These are phyloP conservation scores for Anastatus disparis DNA, from an alignment of 1,140 invertebrate species.

Conservation along the genomic window DNA sequence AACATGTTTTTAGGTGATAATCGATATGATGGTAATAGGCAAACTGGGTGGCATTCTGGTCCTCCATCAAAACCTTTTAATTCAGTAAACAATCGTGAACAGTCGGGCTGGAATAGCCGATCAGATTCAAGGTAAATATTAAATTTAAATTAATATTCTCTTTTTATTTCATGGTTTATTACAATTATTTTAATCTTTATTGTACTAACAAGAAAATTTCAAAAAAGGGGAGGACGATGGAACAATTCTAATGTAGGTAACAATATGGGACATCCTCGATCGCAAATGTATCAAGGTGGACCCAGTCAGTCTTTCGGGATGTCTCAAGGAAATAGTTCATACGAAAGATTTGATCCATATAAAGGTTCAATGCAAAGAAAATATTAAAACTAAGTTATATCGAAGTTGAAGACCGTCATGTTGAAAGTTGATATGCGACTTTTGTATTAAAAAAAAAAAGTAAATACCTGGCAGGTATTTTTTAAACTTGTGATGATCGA, in stretches of 20 bases:
- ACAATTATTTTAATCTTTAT: neutral
- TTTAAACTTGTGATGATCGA: constrained; percentile 31
- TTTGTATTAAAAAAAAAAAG: constrained; percentile 4
- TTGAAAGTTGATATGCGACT: constrained; percentile 8
- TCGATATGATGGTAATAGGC: constrained; percentile 62
- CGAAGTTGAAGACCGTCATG: neutral
- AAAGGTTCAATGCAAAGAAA: constrained; percentile 64
- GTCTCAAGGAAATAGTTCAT: constrained; percentile 60
- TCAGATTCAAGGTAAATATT: constrained; percentile 52
- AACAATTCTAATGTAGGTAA: constrained; percentile 62
- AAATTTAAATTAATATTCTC: neutral
- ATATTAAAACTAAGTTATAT: constrained; percentile 51
- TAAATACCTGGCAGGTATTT: constrained; percentile 25
- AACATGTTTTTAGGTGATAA: constrained; percentile 55
- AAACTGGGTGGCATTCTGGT: constrained; percentile 63
- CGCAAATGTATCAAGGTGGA: constrained; percentile 62
- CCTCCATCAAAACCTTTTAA: constrained; percentile 64
- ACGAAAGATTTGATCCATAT: constrained; percentile 64
- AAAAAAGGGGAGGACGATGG: constrained; percentile 51
- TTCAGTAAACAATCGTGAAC: constrained; percentile 61
- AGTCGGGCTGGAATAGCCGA: constrained; percentile 61
- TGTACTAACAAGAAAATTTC: neutral
- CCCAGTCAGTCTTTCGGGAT: constrained; percentile 55
- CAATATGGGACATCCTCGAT: constrained; percentile 59
- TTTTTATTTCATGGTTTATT: neutral